A percentile compares a stretch with the other conserved stretches of the same genome.
Evolutionary conservation across 1,140 invertebrate species (phyloP).

Genomic region (Drosophila yakuba): DNA sequence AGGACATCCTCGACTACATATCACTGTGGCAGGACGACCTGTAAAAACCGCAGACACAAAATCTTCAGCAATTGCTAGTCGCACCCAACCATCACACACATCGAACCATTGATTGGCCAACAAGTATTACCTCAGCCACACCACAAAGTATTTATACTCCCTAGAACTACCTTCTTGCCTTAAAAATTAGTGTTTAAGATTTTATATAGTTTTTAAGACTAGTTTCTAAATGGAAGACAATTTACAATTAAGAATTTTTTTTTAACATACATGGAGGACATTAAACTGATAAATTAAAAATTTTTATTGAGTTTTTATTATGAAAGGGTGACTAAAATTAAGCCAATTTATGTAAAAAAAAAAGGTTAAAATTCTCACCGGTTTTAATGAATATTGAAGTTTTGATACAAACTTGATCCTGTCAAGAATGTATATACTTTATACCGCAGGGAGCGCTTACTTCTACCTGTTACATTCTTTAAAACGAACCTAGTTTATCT

Average conservation of each 20-base stretch:
- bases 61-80: slow-evolving; percentile 53
- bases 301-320: background rate
- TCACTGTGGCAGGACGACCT: slow-evolving; percentile 91
- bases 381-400: too few relatives aligned
- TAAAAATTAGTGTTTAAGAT: slow-evolving; percentile 66
- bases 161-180: slow-evolving; percentile 35
- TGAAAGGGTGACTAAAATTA: too few relatives aligned
- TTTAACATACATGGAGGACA: slow-evolving; percentile 73
- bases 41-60: slow-evolving; percentile 1
- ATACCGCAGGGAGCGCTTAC: too few relatives aligned
- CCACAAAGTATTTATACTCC: slow-evolving; percentile 67
- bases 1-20: slow-evolving; percentile 95
- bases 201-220: slow-evolving; percentile 63
- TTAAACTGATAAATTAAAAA: slow-evolving; percentile 67
- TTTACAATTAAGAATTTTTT: slow-evolving; percentile 62
- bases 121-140: slow-evolving; percentile 78
- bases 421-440: too few relatives aligned
- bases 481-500: too few relatives aligned
- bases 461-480: too few relatives aligned
- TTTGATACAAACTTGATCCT: too few relatives aligned
- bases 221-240: slow-evolving; percentile 76
- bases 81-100: slow-evolving; percentile 32
- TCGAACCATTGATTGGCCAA: slow-evolving; percentile 65
- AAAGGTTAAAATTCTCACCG: too few relatives aligned
- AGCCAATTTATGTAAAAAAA: too few relatives aligned